A percentile compares a stretch with the other conserved stretches of the same genome.
Conservation (phyloP, 2,888 invertebrate species). For the Drosophila mimica region DNA sequence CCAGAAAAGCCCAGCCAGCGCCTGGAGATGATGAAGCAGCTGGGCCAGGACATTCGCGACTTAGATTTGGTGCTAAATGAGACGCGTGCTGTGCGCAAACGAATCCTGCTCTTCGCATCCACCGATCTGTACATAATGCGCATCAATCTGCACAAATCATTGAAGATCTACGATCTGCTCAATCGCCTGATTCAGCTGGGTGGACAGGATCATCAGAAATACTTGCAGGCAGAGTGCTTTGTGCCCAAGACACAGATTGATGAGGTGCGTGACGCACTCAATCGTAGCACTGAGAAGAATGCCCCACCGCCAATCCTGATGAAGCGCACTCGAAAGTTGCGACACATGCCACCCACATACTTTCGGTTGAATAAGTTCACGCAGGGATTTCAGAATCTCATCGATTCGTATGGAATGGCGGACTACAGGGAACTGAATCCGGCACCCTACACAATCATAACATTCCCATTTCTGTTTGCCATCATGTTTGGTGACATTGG, state of each 20-base stretch:
- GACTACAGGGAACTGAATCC: slow-evolving; percentile 97
- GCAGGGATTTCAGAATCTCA: slow-evolving; percentile 91
- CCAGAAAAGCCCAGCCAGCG: slow-evolving; percentile 91
- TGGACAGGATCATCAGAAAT: slow-evolving; percentile 88
- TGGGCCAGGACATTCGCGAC: slow-evolving; percentile 91
- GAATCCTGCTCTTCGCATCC: slow-evolving; percentile 86
- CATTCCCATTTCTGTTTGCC: slow-evolving; percentile 97
- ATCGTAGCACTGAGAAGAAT: slow-evolving; percentile 61
- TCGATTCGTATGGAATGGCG: slow-evolving; percentile 97
- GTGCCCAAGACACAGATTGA: slow-evolving; percentile 90
- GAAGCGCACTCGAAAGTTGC: slow-evolving; percentile 1
- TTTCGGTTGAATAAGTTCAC: slow-evolving; percentile 96
- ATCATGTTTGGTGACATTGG: slow-evolving; percentile 98
- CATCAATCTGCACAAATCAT: slow-evolving; percentile 92
- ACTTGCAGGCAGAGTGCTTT: slow-evolving; percentile 95
- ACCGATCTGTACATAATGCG: slow-evolving; percentile 88
- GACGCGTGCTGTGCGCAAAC: slow-evolving; percentile 90
- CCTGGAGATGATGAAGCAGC: slow-evolving; percentile 90
- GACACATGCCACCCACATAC: slow-evolving; percentile 89
- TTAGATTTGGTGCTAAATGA: slow-evolving; percentile 90
- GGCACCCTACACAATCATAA: slow-evolving; percentile 93
- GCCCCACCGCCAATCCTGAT: slow-evolving; percentile 91
- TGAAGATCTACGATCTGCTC: slow-evolving; percentile 95
- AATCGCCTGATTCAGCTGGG: slow-evolving; percentile 95
- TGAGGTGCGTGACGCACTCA: slow-evolving; percentile 90